Evolutionary conservation across 2,888 invertebrate species (phyloP).

Genomic region (Drosophila koepferae): DNA sequence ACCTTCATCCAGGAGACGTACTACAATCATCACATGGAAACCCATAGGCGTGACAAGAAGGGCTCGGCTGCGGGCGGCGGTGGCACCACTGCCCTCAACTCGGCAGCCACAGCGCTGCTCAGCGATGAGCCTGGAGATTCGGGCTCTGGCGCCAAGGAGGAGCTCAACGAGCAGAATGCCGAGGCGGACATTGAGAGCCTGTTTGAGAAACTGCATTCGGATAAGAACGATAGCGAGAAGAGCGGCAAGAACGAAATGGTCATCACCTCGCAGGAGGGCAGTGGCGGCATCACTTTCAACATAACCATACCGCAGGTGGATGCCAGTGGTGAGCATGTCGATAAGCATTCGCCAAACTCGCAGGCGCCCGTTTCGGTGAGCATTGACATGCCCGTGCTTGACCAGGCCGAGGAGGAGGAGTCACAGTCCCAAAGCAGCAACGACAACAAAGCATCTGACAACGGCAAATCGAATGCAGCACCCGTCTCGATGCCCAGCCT

Average conservation of each 20-base stretch:
- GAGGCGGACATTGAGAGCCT: conserved; percentile 85
- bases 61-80: conserved; percentile 43
- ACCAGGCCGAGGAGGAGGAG: conserved; percentile 84
- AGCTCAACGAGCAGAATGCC: conserved; percentile 63
- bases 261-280: conserved; percentile 85
- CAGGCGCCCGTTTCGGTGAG: conserved; percentile 83
- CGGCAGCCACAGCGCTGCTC: conserved; percentile 76
- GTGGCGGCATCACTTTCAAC: conserved; percentile 85
- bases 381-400: conserved; percentile 85
- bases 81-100: conserved; percentile 67
- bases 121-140: conserved; percentile 73
- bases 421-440: conserved; percentile 69
- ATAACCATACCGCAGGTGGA: conserved; percentile 85
- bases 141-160: conserved; percentile 43
- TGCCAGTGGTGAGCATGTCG: conserved; percentile 64
- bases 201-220: conserved; percentile 85
- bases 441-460: conserved; percentile 58
- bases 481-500: conserved; percentile 85
- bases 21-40: conserved; percentile 85
- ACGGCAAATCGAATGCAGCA: conserved; percentile 62
- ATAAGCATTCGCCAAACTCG: conserved; percentile 68
- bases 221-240: conserved; percentile 82
- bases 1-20: conserved; percentile 85
- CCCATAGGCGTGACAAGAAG: conserved; percentile 83
- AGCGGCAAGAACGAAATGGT: conserved; percentile 82